Percentiles rank a stretch among this genome's conserved stretches.
phyloP scores from a whole-genome alignment of 2,113 vertebrate genomes.

The Strix aluco region DNA sequence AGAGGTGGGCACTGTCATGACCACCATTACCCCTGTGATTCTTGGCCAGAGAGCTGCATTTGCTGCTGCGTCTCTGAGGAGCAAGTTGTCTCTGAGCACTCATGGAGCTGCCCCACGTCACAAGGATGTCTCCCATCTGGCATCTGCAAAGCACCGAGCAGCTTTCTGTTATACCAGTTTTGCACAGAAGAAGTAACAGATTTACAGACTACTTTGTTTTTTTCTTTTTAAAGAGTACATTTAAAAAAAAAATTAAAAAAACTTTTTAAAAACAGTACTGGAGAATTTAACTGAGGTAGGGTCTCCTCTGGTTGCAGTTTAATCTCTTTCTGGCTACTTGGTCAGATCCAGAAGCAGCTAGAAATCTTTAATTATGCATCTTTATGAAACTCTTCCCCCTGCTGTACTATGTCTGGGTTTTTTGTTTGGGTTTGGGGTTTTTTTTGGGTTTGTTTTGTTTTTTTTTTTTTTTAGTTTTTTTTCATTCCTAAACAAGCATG shows the following conservation, averaged over 20 bases:
- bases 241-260: neutral
- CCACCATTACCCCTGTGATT: neutral
- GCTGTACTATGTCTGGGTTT: neutral
- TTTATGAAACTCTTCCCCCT: neutral
- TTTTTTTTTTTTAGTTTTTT: fast-evolving
- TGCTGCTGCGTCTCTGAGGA: neutral
- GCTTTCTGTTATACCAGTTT: neutral
- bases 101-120: fast-evolving
- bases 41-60: neutral
- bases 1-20: neutral
- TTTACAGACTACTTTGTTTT: neutral
- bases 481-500: neutral
- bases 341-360: neutral
- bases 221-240: neutral
- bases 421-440: too few relatives aligned
- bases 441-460: too few relatives aligned
- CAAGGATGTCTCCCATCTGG: fast-evolving
- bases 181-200: neutral
- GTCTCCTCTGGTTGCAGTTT: neutral
- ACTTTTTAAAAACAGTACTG: neutral
- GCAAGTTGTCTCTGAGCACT: neutral
- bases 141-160: neutral
- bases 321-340: neutral
- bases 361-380: neutral
- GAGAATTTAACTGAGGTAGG: neutral